phyloP scores from a whole-genome alignment of 2,888 invertebrate species.

The Drosophila setosimentum region DNA sequence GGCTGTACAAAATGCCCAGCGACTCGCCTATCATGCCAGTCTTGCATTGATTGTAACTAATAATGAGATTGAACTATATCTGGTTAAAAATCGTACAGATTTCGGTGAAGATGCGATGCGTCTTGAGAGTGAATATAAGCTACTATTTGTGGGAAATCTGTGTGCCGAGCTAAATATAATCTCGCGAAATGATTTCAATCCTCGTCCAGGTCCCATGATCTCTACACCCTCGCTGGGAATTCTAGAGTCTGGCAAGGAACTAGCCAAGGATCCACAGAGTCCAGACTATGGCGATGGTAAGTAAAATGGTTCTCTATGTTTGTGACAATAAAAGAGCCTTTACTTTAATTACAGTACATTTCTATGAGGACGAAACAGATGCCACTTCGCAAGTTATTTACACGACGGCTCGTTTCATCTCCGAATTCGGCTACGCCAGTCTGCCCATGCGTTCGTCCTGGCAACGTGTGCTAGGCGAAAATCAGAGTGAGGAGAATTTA shows the following conservation, averaged over 20 bases:
- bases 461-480: constrained; percentile 86
- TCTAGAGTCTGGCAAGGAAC: constrained; percentile 90
- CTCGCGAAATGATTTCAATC: constrained; percentile 73
- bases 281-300: constrained; percentile 93
- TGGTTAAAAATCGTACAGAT: constrained; percentile 91
- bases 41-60: constrained; percentile 96
- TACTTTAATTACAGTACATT: constrained; percentile 88
- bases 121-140: constrained; percentile 91
- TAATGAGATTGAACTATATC: constrained; percentile 97
- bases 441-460: constrained; percentile 92
- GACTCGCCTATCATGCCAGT: constrained; percentile 94
- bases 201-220: constrained; percentile 86
- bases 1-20: constrained; percentile 91
- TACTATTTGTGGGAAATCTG: constrained; percentile 92
- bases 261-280: constrained; percentile 92
- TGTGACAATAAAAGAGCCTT: background rate
- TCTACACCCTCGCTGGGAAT: constrained; percentile 97
- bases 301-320: background rate
- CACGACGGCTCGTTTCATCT: constrained; percentile 93
- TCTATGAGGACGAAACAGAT: constrained; percentile 93
- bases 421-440: constrained; percentile 98
- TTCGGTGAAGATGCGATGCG: constrained; percentile 86
- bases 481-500: constrained; percentile 85
- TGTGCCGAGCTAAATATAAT: constrained; percentile 87
- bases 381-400: constrained; percentile 92